These are phyloP conservation scores for Drosophila kohkoa DNA, from an alignment of 1,140 invertebrate species.

Conservation along the genomic window DNA sequence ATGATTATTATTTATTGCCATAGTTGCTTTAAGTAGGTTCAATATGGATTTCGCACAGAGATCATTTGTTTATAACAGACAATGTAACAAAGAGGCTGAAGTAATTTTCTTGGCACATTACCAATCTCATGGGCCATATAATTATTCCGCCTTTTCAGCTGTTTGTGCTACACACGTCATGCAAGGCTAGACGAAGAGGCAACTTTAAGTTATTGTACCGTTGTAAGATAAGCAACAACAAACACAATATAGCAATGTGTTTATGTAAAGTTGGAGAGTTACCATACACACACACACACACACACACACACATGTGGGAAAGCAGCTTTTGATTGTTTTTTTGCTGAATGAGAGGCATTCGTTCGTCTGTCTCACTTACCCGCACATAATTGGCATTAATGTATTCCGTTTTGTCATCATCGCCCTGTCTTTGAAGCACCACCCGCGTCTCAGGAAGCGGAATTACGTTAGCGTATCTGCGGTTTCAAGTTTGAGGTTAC, in stretches of 20 bases:
- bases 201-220: slow-evolving; percentile 31
- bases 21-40: slow-evolving; percentile 3
- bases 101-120: slow-evolving; percentile 48
- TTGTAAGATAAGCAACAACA: slow-evolving; percentile 20
- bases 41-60: slow-evolving; percentile 25
- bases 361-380: slow-evolving; percentile 85
- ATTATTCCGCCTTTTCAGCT: slow-evolving; percentile 11
- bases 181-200: slow-evolving; percentile 44
- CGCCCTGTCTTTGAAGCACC: slow-evolving; percentile 88
- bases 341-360: slow-evolving; percentile 58
- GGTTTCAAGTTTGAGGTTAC: slow-evolving; percentile 54
- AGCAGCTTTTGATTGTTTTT: slow-evolving; percentile 44
- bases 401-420: slow-evolving; percentile 92
- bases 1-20: slow-evolving; percentile 6
- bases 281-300: slow-evolving; percentile 1
- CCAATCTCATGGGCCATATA: slow-evolving; percentile 50
- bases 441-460: slow-evolving; percentile 96
- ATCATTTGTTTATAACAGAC: slow-evolving; percentile 53
- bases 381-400: slow-evolving; percentile 96
- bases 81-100: slow-evolving; percentile 50
- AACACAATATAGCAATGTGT: not conserved
- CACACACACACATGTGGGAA: slow-evolving; percentile 30
- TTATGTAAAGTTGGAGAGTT: not conserved
- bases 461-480: slow-evolving; percentile 95
- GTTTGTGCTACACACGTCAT: slow-evolving; percentile 32